phyloP scores from a whole-genome alignment of 2,113 vertebrate species.

The western clawed frog (Xenopus tropicalis) region DNA sequence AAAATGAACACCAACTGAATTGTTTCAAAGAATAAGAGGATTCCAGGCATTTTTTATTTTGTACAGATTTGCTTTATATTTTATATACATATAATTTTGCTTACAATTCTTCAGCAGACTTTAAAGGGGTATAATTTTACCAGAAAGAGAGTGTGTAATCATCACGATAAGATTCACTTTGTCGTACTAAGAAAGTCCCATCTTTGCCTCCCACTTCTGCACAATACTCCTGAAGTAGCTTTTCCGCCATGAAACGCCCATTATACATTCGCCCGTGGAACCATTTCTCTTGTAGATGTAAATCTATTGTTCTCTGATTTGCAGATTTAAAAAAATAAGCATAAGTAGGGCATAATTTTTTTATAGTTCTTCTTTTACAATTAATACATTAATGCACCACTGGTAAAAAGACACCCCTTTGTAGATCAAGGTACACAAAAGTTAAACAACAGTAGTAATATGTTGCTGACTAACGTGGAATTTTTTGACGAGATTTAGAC shows the following conservation, averaged over 20 bases:
- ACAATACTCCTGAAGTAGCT: slow-evolving; percentile 84
- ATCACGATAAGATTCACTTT: slow-evolving; percentile 75
- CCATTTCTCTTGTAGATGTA: slow-evolving; percentile 84
- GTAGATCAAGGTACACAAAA: too few relatives aligned
- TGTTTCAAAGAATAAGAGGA: too few relatives aligned
- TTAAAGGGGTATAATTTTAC: slow-evolving; percentile 56
- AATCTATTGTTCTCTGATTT: slow-evolving; percentile 64
- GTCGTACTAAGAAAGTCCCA: slow-evolving; percentile 88
- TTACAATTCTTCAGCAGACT: too few relatives aligned
- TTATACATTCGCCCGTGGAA: slow-evolving; percentile 86
- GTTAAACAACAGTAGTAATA: too few relatives aligned
- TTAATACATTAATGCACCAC: not conserved
- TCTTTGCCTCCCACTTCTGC: slow-evolving; percentile 78
- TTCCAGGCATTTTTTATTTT: too few relatives aligned
- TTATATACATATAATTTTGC: too few relatives aligned
- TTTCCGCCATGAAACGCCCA: slow-evolving; percentile 80
- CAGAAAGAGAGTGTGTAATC: slow-evolving; percentile 93
- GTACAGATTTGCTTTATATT: too few relatives aligned
- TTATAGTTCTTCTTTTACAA: not conserved
- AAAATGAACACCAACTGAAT: too few relatives aligned
- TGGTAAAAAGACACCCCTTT: too few relatives aligned
- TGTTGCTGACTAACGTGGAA: too few relatives aligned
- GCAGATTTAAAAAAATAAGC: not conserved
- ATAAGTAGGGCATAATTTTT: too few relatives aligned
- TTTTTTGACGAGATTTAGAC: too few relatives aligned